These are phyloP conservation scores for Drosophila orosa DNA, from an alignment of 1,140 invertebrate species.

Conservation along the genomic window DNA sequence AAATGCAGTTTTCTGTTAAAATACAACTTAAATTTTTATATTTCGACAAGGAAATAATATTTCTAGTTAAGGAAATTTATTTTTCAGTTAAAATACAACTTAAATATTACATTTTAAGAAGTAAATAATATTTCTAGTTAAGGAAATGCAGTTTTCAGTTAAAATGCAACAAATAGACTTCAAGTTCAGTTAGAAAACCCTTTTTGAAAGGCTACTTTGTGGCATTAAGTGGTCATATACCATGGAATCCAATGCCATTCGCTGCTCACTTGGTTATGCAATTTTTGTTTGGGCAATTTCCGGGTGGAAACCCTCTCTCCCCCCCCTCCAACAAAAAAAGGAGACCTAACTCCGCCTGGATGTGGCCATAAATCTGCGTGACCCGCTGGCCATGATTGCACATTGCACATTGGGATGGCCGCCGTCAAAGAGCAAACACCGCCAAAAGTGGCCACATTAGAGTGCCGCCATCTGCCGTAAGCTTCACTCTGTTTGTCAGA, in stretches of 20 bases:
- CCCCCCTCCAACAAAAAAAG: neutral
- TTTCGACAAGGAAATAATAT: too few species aligned
- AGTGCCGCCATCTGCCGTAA: constrained; percentile 38
- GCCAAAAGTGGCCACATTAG: constrained; percentile 44
- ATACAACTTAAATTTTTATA: too few species aligned
- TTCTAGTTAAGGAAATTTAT: too few species aligned
- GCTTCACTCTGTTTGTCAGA: constrained; percentile 4
- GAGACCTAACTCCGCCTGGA: neutral
- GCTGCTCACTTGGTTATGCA: constrained; percentile 27
- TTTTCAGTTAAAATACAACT: too few species aligned
- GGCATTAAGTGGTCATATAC: constrained; percentile 12
- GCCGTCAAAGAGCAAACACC: constrained; percentile 42
- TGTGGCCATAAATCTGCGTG: constrained; percentile 35
- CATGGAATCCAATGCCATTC: neutral
- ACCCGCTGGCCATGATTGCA: constrained; percentile 36
- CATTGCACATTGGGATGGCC: constrained; percentile 21
- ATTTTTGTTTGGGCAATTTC: constrained; percentile 30
- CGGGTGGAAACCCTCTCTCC: neutral
- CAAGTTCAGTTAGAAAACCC: neutral
- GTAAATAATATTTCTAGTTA: too few species aligned
- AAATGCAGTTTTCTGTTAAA: too few species aligned
- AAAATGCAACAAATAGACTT: too few species aligned
- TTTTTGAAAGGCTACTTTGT: neutral
- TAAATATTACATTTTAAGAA: too few species aligned
- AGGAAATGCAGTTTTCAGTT: too few species aligned